Evolutionary conservation across 2,888 invertebrate species (phyloP), one percentile per base, ranked within the genome.

Genomic region (Ochropleura plecta): DNA sequence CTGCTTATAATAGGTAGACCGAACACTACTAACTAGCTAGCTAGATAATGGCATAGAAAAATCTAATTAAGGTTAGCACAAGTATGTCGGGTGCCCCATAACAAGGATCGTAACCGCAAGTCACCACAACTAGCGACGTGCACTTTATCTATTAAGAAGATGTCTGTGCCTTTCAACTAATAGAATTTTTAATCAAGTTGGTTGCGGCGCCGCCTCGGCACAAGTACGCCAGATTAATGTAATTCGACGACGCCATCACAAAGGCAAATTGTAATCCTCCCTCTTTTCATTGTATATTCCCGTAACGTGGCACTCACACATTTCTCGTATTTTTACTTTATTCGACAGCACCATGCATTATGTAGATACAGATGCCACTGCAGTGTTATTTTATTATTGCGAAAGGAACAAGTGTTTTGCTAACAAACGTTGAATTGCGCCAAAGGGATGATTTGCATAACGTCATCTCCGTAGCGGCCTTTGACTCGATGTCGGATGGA

Each of bases 111-210:
- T 82, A 87, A 81, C 86, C 83, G 83, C 88, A 89, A 90, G 89
- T 90, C 88, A 88, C 89, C 88, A 82, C 88, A 90, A 91, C 89
- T 90, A 90, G 88, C 91, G 86, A 80, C 90, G 90, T 93, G 93
- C 94, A 94, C 93, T 95, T 94, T 94, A 94, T 94, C 94, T 95
- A 95, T 95, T 95, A 95, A 93, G 94, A 91, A 93, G 93, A 93
- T 91, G 93, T 94, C 95, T 93, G 92, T 91, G 94, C 94, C 94
- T 96, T 96, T 95, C 93, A 95, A 95, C 95, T 96, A 96, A 96
- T 96, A 96, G 96, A 95, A 95, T 96, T 95, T 96, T 96, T 96
- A 96, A 96, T 96, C 95, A 96, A 94, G 95, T 95, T 93, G 94
- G 91, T 94, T 93, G 95, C 92, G 95, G 83, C 82, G 91, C 92